A percentile compares a stretch with the other conserved stretches of the same genome.
Evolutionary conservation across 1,140 invertebrate species (phyloP).

Genomic region (Achatina immaculata): DNA sequence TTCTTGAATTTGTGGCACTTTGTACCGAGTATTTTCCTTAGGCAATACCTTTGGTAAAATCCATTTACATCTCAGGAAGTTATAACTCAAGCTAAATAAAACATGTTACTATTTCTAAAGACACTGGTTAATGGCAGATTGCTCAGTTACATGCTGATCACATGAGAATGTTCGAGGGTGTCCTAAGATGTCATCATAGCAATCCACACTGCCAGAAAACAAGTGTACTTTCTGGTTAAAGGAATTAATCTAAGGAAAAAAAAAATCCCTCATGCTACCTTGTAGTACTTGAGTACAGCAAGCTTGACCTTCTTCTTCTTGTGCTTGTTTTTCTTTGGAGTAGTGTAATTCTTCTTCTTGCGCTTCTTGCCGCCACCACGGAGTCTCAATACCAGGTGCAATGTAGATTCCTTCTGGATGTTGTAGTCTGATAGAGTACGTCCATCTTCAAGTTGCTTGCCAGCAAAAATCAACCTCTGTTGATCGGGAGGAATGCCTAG

Average conservation of each 20-base stretch:
- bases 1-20: too few species aligned
- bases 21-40: too few species aligned
- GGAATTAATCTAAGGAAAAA: background rate
- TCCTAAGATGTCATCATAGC: conserved; percentile 54
- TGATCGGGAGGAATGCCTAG: conserved; percentile 72
- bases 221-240: background rate
- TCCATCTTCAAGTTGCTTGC: conserved; percentile 95
- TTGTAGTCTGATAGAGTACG: too few species aligned
- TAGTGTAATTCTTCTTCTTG: conserved; percentile 99
- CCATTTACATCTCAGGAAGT: too few species aligned
- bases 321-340: conserved; percentile 99
- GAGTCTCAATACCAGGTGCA: conserved; percentile 87
- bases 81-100: background rate
- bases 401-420: too few species aligned
- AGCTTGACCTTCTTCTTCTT: conserved; percentile 99
- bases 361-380: conserved; percentile 98
- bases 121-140: conserved; percentile 9
- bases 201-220: conserved; percentile 51
- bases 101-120: background rate
- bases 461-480: conserved; percentile 76
- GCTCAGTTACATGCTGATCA: conserved; percentile 41
- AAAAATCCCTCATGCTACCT: conserved; percentile 78
- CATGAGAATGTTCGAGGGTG: conserved; percentile 43
- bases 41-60: too few species aligned
- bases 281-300: conserved; percentile 97